Evolutionary conservation across 1,140 invertebrate species (phyloP).

Genomic region (Mamestra configurata): DNA sequence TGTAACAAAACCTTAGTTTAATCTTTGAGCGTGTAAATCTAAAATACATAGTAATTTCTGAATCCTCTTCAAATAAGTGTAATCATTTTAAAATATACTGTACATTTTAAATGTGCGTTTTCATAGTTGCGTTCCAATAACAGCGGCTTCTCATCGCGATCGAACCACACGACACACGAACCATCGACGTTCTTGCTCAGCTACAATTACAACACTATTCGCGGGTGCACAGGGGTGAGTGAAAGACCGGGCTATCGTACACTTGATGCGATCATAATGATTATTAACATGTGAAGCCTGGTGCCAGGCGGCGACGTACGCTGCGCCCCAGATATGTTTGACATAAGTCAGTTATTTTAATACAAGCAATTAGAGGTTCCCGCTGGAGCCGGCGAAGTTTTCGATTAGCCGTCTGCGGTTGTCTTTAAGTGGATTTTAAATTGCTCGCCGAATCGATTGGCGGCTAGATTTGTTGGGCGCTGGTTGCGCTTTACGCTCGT

Average conservation of each 20-base stretch:
- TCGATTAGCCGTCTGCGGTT: constrained; percentile 83
- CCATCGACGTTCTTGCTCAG: constrained; percentile 7
- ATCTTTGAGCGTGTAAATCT: no score
- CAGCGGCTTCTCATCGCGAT: not conserved
- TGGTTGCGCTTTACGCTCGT: constrained; percentile 35
- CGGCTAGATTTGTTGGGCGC: constrained; percentile 59
- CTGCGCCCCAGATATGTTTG: constrained; percentile 83
- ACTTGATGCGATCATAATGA: constrained; percentile 86
- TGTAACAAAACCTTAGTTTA: no score
- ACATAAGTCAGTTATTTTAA: constrained; percentile 87
- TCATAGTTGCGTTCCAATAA: no score
- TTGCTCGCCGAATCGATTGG: constrained; percentile 76
- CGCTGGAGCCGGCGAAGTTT: constrained; percentile 77
- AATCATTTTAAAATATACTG: no score
- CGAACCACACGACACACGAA: not conserved
- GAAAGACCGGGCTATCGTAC: constrained; percentile 78
- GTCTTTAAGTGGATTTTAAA: constrained; percentile 86
- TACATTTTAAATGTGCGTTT: no score
- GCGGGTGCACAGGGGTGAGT: constrained; percentile 38
- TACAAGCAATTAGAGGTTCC: constrained; percentile 85
- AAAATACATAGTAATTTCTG: no score
- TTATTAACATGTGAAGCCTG: constrained; percentile 85
- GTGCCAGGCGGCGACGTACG: constrained; percentile 76
- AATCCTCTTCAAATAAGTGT: no score
- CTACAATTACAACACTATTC: constrained; percentile 15